phyloP scores from a whole-genome alignment of 2,113 vertebrate genomes.

The Dunckerocampus dactyliophorus region DNA sequence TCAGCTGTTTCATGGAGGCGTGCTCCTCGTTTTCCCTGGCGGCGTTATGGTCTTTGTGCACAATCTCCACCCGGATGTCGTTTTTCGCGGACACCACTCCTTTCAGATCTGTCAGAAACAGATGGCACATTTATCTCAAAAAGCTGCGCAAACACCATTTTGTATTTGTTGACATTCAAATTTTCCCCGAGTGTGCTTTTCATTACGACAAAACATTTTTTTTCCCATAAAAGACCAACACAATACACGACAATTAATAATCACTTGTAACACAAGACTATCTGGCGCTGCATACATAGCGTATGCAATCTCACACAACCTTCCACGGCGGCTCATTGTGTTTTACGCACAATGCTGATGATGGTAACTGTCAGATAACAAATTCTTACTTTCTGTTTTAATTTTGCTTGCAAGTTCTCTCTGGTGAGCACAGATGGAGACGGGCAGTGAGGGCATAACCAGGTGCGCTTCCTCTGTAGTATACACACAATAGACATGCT shows the following conservation, averaged over 20 bases:
- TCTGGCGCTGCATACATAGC: conserved; percentile 36
- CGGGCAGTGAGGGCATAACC: conserved; percentile 81
- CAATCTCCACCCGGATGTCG: conserved; percentile 97
- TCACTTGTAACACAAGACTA: conserved; percentile 49
- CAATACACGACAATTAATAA: conserved; percentile 54
- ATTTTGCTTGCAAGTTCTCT: conserved; percentile 83
- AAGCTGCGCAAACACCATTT: conserved; percentile 27
- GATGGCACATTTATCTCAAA: conserved; percentile 34
- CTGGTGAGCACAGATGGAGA: conserved; percentile 82
- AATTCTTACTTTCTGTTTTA: conserved; percentile 82
- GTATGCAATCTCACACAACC: conserved; percentile 57
- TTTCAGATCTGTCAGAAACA: conserved; percentile 83
- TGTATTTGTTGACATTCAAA: conserved; percentile 46
- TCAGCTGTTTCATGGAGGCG: conserved; percentile 92
- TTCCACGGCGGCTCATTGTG: conserved; percentile 50
- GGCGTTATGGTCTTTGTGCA: conserved; percentile 92
- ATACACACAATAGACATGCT: conserved; percentile 80
- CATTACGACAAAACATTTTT: conserved; percentile 31
- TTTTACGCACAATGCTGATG: conserved; percentile 57
- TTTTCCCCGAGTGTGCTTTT: conserved; percentile 35
- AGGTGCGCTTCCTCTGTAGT: conserved; percentile 79
- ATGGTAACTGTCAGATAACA: conserved; percentile 66
- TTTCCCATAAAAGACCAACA: conserved; percentile 13
- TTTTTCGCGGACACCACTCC: conserved; percentile 96
- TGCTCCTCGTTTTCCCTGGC: conserved; percentile 88